Evolutionary conservation across 1,140 invertebrate species (phyloP).

Genomic region (Orussus abietinus): DNA sequence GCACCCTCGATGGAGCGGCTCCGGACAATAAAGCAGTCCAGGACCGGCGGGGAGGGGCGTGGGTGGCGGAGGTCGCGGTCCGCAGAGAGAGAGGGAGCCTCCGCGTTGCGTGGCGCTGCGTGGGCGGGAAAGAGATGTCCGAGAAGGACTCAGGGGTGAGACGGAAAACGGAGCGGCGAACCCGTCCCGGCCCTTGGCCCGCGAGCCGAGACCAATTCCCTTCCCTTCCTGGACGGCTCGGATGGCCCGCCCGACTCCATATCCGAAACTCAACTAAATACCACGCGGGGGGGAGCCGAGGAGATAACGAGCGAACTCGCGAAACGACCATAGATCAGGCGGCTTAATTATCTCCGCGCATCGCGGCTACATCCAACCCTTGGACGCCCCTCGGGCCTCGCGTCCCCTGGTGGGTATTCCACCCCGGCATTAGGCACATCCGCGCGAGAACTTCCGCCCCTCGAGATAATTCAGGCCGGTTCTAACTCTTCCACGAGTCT

Average conservation of each 20-base stretch:
- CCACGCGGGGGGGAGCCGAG: constrained; percentile 27
- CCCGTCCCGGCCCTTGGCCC: too few species aligned
- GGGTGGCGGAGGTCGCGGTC: constrained; percentile 12
- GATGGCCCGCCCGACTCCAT: too few species aligned
- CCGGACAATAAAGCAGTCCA: constrained; percentile 53
- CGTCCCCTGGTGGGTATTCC: too few species aligned
- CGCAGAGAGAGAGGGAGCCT: constrained; percentile 14
- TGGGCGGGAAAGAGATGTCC: constrained; percentile 24
- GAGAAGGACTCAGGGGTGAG: constrained; percentile 36
- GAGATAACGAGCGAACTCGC: constrained; percentile 57
- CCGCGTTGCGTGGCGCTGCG: too few species aligned
- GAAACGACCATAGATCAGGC: constrained; percentile 52
- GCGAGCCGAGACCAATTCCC: too few species aligned
- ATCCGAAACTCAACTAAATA: constrained; percentile 50
- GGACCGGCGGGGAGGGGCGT: constrained; percentile 24
- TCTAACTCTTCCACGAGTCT: too few species aligned
- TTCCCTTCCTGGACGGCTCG: too few species aligned
- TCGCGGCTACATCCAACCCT: too few species aligned
- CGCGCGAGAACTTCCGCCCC: too few species aligned
- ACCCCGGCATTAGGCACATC: too few species aligned
- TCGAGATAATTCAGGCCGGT: too few species aligned
- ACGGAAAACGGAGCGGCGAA: constrained; percentile 44
- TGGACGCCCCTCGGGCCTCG: too few species aligned
- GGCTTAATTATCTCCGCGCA: constrained; percentile 54
- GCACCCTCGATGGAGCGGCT: constrained; percentile 54